Conservation (phyloP, 2,113 vertebrate genomes). For the Nymphicus hollandicus region DNA sequence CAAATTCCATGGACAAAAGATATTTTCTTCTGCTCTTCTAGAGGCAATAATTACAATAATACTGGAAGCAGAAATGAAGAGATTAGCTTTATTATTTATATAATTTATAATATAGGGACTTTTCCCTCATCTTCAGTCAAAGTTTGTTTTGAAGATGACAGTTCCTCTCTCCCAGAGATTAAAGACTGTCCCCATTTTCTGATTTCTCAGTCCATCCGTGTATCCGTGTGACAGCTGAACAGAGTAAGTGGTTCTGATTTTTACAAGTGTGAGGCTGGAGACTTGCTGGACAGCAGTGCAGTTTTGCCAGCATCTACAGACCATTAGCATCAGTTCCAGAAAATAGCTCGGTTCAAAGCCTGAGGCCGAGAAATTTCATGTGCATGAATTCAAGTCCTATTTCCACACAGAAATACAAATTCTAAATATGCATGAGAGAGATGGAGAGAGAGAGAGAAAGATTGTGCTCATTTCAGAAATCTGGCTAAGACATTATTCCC, state of each 20-base stretch:
- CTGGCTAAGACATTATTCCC: constrained; percentile 47
- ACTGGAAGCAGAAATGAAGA: not conserved
- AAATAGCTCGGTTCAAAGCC: not conserved
- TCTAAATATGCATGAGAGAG: constrained; percentile 19
- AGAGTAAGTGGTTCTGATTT: not conserved
- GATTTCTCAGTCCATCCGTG: not conserved
- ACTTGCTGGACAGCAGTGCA: not conserved
- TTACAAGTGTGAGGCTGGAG: not conserved
- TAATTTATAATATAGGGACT: not conserved
- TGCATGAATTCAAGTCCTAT: not conserved
- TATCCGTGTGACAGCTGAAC: not conserved
- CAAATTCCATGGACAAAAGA: not conserved
- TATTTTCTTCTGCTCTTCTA: not conserved
- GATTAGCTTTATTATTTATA: not conserved
- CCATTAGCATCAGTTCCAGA: not conserved
- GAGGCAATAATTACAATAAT: not conserved
- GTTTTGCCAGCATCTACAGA: not conserved
- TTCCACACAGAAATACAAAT: not conserved
- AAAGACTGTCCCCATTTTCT: not conserved
- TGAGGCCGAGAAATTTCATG: not conserved
- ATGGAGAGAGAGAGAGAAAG: not conserved
- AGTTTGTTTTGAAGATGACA: not conserved
- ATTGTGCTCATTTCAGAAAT: constrained; percentile 37
- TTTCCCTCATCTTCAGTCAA: not conserved
- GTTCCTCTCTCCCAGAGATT: not conserved